Evolutionary conservation across 1,140 invertebrate species (phyloP).

Genomic region (Hyphantria cunea): DNA sequence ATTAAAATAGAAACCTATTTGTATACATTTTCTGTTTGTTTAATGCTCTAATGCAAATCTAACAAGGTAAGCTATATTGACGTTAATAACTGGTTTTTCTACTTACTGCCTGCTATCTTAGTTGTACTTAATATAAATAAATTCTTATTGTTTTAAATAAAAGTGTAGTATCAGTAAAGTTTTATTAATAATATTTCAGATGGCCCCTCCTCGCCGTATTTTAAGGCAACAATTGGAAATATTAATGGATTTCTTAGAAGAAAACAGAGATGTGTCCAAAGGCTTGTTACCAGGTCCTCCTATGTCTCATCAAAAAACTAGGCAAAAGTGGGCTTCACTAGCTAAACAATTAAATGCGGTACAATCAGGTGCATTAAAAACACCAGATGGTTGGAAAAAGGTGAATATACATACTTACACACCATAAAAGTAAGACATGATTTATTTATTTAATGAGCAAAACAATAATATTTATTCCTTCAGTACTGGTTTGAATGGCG

Average conservation of each 20-base stretch:
- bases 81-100: no score
- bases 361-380: conserved; percentile 54
- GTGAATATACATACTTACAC: conserved; percentile 29
- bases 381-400: conserved; percentile 69
- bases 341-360: conserved; percentile 65
- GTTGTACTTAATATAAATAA: no score
- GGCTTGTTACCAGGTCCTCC: conserved; percentile 51
- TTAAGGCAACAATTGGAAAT: conserved; percentile 61
- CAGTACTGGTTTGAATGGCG: conserved; percentile 76
- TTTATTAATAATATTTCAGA: conserved; percentile 38
- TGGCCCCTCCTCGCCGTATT: conserved; percentile 70
- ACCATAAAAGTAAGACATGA: no score
- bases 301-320: conserved; percentile 45
- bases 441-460: no score
- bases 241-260: conserved; percentile 64
- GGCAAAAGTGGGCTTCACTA: conserved; percentile 59
- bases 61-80: no score
- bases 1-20: not conserved
- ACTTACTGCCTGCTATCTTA: no score
- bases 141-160: no score
- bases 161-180: no score
- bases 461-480: conserved; percentile 22
- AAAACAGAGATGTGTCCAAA: conserved; percentile 63
- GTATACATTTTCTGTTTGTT: not conserved
- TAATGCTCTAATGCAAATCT: no score